Base-by-base conservation (phyloP, 2,888 invertebrate species). In the Petrolisthes cinctipes region DNA sequence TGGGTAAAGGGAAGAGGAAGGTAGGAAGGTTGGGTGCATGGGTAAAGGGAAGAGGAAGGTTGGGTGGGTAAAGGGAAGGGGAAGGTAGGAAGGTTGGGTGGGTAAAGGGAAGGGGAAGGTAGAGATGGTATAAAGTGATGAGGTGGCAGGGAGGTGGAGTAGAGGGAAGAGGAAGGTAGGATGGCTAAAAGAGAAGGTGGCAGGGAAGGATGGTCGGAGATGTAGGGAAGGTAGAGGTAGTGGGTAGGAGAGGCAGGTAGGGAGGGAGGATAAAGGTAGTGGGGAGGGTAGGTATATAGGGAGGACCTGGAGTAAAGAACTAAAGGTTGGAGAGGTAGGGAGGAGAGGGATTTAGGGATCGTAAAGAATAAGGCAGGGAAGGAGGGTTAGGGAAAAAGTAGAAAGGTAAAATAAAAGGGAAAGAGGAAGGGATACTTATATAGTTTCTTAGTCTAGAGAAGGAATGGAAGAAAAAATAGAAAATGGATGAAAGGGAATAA, bases 251-350 rank as follows among this genome's bases (percentile, higher is more conserved):
- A 61, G 17, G 61, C 9, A 17, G 17, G 61, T 9, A 17, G 78
- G 37, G 78, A 37, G 78, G 53, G 78, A 78, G 78, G 53, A 53
- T 17, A 37, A 78, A 14, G 61, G 61, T 9, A 17, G 61, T 11
- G 61, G 61, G 61, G 61, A n/a, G 71, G 71, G 71, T 6, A n/a
- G 71, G 71, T 6, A 71, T 71, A n/a, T 71, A n/a, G 71, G n/a
- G 71, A n/a, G 71, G 14, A 71, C 37, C 37, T 37, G 37, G 37
- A 2, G 37, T 37, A 37, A 37, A 37, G 37, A 37, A 37, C 37
- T 37, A 2, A 6, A 4, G 6, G 71, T 14, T n/a, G 71, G n/a
- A 14, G 14, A 20, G 17, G 14, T 71, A n/a, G 71, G 20, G 71
- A 20, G n/a, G 11, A n/a, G 71, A n/a, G 71, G 71, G 71, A 11